These are phyloP conservation scores for Hemicentrotus pulcherrimus DNA, from an alignment of 35 echinoderm and acorn worm genomes.

Conservation along the genomic window DNA sequence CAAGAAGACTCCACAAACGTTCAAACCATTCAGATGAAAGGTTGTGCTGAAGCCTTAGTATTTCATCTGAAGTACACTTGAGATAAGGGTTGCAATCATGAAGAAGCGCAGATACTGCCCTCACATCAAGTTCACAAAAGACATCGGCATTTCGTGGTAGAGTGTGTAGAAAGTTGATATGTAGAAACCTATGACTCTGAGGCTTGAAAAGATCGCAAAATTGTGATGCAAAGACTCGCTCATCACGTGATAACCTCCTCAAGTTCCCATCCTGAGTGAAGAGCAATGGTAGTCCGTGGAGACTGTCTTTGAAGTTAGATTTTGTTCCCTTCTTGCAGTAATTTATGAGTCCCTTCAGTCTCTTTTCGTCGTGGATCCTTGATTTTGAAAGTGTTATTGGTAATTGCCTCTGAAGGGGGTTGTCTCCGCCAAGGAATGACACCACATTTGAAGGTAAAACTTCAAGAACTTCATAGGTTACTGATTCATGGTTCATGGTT, in stretches of 20 bases:
- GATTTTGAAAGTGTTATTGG: background rate
- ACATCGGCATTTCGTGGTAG: background rate
- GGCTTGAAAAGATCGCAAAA: conserved; percentile 39
- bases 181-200: conserved; percentile 55
- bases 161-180: background rate
- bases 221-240: conserved; percentile 29
- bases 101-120: conserved; percentile 22
- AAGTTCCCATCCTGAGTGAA: conserved; percentile 57
- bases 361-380: background rate
- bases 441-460: conserved; percentile 52
- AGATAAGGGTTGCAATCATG: background rate
- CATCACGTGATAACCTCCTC: conserved; percentile 1
- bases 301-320: background rate
- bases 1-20: conserved; percentile 41
- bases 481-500: background rate
- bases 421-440: conserved; percentile 25
- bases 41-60: background rate
- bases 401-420: background rate
- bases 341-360: conserved; percentile 25
- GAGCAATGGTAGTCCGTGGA: conserved; percentile 60
- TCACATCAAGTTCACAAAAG: conserved; percentile 45
- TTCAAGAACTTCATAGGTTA: conserved; percentile 21
- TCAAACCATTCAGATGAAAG: conserved; percentile 24
- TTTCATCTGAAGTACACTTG: background rate
- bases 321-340: conserved; percentile 35